phyloP scores from a whole-genome alignment of 2,797 vertebrate species.

The Oreochromis mossambicus region DNA sequence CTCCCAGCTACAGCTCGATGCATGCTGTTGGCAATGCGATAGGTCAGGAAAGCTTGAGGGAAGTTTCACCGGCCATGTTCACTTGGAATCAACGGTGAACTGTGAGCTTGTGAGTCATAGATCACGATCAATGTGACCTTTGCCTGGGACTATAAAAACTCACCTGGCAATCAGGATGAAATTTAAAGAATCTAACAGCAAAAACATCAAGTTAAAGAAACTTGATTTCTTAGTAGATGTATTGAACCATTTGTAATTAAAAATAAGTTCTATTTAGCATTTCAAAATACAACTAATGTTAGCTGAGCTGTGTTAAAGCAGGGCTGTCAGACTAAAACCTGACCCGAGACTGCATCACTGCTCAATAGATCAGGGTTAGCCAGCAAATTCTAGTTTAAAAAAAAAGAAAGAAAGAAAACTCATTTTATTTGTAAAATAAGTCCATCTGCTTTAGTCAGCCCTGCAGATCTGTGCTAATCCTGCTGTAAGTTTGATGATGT shows the following conservation, averaged over 20 bases:
- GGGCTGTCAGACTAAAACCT: background rate
- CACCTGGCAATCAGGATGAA: background rate
- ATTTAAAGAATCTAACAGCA: background rate
- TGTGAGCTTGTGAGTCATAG: background rate
- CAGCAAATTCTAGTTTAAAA: background rate
- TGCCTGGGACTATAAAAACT: background rate
- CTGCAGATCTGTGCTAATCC: background rate
- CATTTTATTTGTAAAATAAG: background rate
- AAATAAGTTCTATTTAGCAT: background rate
- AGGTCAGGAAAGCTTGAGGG: background rate
- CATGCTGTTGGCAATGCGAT: background rate
- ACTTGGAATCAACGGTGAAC: background rate
- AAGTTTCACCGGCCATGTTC: background rate
- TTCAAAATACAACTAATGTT: background rate
- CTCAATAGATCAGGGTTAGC: background rate
- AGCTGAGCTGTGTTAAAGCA: background rate
- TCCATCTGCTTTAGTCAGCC: background rate
- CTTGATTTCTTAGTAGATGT: background rate
- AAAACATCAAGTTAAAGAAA: background rate
- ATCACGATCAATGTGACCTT: background rate
- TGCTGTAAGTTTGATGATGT: background rate
- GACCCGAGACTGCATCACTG: background rate
- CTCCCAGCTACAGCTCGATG: background rate
- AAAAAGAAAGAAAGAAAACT: background rate
- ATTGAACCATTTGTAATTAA: background rate